phyloP scores from a whole-genome alignment of 2,888 invertebrate species.

The Chouioia cunea region DNA sequence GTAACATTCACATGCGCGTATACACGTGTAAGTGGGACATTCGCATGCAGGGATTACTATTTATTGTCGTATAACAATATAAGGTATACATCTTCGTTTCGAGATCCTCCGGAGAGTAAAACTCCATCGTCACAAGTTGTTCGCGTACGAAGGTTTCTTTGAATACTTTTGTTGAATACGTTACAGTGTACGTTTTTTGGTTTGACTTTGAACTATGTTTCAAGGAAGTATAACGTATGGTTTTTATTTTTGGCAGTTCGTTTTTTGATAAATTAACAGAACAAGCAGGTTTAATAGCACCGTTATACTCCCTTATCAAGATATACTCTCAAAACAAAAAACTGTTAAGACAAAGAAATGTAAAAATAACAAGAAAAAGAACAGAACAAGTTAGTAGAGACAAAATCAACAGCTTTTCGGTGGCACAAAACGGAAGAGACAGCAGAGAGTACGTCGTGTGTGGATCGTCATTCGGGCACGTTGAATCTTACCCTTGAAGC shows the following conservation, averaged over 20 bases:
- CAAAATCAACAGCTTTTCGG: neutral
- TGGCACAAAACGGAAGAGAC: neutral
- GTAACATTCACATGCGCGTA: slow-evolving; percentile 28
- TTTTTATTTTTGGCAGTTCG: neutral
- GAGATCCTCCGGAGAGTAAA: slow-evolving; percentile 11
- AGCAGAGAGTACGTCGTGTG: neutral
- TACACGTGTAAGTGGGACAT: neutral
- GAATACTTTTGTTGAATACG: slow-evolving; percentile 21
- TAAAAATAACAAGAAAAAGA: slow-evolving; percentile 2
- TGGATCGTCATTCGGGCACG: slow-evolving; percentile 57
- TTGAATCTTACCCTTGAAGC: slow-evolving; percentile 80
- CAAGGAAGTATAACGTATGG: neutral
- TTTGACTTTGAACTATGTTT: slow-evolving; percentile 30
- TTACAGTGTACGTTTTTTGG: slow-evolving; percentile 4
- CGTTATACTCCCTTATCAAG: neutral
- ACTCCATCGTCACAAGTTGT: neutral
- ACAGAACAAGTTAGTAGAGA: neutral
- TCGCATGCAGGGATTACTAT: slow-evolving; percentile 24
- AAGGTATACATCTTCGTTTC: slow-evolving; percentile 15
- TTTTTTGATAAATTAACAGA: too few species aligned
- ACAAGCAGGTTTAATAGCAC: too few species aligned
- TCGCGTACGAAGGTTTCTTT: slow-evolving; percentile 12
- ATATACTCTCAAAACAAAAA: neutral
- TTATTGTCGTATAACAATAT: slow-evolving; percentile 6
- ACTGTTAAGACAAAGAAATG: slow-evolving; percentile 14